These are phyloP conservation scores for Aplysina aerophoba DNA, from an alignment of 37 sponge, comb jelly and placozoan genomes.

Conservation along the genomic window DNA sequence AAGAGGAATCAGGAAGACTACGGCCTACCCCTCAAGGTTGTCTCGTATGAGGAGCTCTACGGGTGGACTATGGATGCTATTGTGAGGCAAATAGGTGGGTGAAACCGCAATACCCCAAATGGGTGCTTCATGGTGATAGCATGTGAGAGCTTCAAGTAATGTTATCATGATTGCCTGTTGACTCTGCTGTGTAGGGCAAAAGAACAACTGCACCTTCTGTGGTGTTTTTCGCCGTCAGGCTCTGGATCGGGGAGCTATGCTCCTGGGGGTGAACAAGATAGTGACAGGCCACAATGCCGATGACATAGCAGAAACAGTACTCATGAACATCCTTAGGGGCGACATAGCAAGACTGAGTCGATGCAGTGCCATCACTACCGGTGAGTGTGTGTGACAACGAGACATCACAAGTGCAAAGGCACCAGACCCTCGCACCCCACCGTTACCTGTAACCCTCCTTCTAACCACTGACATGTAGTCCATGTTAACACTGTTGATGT, in stretches of 20 bases:
- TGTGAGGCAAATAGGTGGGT: slow-evolving; percentile 84
- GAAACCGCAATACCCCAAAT: background rate
- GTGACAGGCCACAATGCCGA: slow-evolving; percentile 99
- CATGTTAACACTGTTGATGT: no score
- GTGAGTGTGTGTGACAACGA: slow-evolving; percentile 18
- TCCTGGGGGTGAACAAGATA: slow-evolving; percentile 88
- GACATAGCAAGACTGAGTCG: slow-evolving; percentile 92
- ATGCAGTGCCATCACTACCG: slow-evolving; percentile 91
- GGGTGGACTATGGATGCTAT: slow-evolving; percentile 99
- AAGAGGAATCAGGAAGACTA: slow-evolving; percentile 91
- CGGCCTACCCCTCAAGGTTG: slow-evolving; percentile 84
- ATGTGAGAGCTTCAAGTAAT: no score
- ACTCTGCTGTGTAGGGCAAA: slow-evolving; percentile 34
- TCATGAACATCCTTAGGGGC: slow-evolving; percentile 97
- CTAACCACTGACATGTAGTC: no score
- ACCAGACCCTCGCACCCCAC: no score
- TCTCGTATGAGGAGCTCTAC: slow-evolving; percentile 96
- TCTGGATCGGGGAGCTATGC: slow-evolving; percentile 91
- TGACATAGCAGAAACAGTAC: slow-evolving; percentile 98
- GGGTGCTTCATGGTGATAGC: no score
- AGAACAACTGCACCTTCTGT: slow-evolving; percentile 99
- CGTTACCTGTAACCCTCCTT: no score
- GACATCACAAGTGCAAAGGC: background rate
- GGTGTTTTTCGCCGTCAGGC: slow-evolving; percentile 99
- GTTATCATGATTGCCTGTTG: no score